Evolutionary conservation across 2,113 vertebrate genomes (phyloP), one percentile per base, ranked within the genome.

Genomic region (Corvus hawaiiensis): DNA sequence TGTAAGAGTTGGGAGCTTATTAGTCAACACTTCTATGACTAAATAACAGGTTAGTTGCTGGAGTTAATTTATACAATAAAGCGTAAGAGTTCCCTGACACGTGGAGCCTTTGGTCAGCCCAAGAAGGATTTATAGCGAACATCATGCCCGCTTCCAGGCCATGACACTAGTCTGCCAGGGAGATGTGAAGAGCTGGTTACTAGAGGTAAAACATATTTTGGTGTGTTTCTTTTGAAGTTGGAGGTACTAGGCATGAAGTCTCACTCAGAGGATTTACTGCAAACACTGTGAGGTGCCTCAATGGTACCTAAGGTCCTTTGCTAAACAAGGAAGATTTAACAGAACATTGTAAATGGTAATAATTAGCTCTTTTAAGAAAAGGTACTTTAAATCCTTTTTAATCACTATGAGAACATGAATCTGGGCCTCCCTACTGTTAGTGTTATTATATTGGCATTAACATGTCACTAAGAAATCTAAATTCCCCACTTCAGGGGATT

Each of bases 371-470:
- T 52, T 92, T 32, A 41, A 75, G 61, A 75, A 81, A 76, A 88
- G 75, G 28, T 64, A 71, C 32, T 87, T 87, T 69, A 92, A 87
- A 81, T 84, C 64, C 93, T n/a, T 79, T 24, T 72, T 89, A 94
- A 92, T 84, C 12, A 5, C 61, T 82, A 15, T 6, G 3, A 92
- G 52, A 85, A 89, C 35, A 81, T 30, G 33, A 92, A 75, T 68
- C 39, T 48, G 28, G 44, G 64, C 52, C 48, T 94, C 71, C 91
- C 80, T 75, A 64, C 37, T 75, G 76, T 44, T 69, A 52, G 30
- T 63, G 56, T n/a, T 90, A 90, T 93, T 97, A 89, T 63, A 79
- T 16, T 78, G 58, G 73, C 49, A 91, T 89, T 94, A 91, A 58
- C 41, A 72, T 0, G 1, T 82, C 86, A 92, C 69, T 87, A 84